These are phyloP conservation scores for Hemibagrus wyckioides DNA, from an alignment of 2,113 vertebrate genomes.

Conservation along the genomic window DNA sequence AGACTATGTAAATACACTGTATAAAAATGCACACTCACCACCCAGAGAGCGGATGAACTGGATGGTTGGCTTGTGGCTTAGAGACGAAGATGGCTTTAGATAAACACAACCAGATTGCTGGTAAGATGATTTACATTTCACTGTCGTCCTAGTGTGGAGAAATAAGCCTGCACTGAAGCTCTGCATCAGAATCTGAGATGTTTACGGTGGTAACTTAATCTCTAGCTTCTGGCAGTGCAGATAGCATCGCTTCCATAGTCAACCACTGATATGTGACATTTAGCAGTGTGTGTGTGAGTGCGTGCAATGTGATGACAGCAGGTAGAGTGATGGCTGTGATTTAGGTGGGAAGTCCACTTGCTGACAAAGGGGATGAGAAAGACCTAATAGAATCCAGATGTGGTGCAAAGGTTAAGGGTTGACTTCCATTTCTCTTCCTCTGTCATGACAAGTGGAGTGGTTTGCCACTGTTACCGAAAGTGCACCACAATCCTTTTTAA, in stretches of 20 bases:
- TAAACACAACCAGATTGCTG: conserved; percentile 45
- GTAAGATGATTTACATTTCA: conserved; percentile 55
- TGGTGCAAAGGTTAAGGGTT: conserved; percentile 43
- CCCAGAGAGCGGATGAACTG: not conserved
- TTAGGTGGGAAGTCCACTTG: conserved; percentile 53
- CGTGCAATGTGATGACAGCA: conserved; percentile 51
- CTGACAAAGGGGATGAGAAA: conserved; percentile 42
- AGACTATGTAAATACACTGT: not conserved
- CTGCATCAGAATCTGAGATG: conserved; percentile 51
- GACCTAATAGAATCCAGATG: conserved; percentile 49
- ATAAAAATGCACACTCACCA: not conserved
- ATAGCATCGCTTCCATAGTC: conserved; percentile 59
- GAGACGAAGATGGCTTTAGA: not conserved
- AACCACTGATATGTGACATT: conserved; percentile 59
- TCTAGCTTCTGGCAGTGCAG: conserved; percentile 59
- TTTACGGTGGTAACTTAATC: conserved; percentile 67
- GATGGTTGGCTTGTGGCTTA: not conserved
- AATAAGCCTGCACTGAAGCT: conserved; percentile 48
- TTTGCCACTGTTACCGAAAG: conserved; percentile 35
- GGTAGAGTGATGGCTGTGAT: conserved; percentile 60
- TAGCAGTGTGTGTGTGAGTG: conserved; percentile 57
- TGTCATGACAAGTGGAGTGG: conserved; percentile 43
- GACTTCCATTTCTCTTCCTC: conserved; percentile 51
- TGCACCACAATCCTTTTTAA: conserved; percentile 30
- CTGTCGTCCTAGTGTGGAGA: conserved; percentile 38